These are phyloP conservation scores for Chrysaora quinquecirrha DNA, from an alignment of 30 jellyfish, hydroid and myxozoan genomes.

Conservation along the genomic window DNA sequence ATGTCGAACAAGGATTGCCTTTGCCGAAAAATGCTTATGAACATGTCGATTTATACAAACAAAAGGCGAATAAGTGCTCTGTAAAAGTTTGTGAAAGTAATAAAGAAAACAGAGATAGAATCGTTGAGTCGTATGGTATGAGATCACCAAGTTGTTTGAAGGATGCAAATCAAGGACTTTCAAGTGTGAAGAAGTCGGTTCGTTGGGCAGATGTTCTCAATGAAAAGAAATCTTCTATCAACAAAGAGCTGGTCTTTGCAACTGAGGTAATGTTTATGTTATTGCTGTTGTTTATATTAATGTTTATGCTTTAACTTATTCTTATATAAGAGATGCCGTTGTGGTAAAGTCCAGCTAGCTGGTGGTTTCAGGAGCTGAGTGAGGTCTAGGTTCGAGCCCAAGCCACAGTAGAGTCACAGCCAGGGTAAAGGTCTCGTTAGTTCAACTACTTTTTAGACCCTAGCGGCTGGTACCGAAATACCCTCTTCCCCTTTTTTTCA, in stretches of 20 bases:
- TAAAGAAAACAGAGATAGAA: not conserved
- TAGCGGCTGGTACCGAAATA: not conserved
- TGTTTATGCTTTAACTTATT: not conserved
- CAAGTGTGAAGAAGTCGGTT: slow-evolving; percentile 41
- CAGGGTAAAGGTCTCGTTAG: not conserved
- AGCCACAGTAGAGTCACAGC: not conserved
- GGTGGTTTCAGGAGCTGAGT: not conserved
- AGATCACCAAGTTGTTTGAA: not conserved
- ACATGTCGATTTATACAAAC: slow-evolving; percentile 1
- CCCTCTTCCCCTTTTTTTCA: not conserved
- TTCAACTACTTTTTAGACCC: no score
- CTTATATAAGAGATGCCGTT: not conserved
- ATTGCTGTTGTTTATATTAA: not conserved
- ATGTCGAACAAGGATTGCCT: slow-evolving; percentile 40
- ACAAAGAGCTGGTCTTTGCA: slow-evolving; percentile 28
- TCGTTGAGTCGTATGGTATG: not conserved
- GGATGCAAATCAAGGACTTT: no score
- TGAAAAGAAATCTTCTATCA: not conserved
- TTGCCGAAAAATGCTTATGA: slow-evolving; percentile 45
- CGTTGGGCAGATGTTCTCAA: slow-evolving; percentile 63
- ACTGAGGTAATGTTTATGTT: slow-evolving; percentile 21
- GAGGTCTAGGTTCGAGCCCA: not conserved
- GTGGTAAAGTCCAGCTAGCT: not conserved
- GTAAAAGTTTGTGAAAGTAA: not conserved
- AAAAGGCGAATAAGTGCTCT: not conserved